Evolutionary conservation across 2,888 invertebrate species (phyloP), one percentile per base, ranked within the genome.

Genomic region (Heliothis peltigera): DNA sequence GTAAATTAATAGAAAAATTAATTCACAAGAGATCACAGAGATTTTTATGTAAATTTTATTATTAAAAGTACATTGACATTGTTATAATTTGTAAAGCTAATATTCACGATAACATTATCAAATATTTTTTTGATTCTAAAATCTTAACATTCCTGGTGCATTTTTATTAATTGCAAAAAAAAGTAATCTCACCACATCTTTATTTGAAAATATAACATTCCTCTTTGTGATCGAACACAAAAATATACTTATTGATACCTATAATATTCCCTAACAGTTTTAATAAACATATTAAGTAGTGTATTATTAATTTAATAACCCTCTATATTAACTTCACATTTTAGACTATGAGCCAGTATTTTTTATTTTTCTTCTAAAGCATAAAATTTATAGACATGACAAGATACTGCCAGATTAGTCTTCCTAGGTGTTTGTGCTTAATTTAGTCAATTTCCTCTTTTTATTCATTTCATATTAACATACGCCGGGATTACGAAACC

Each of bases 401-500:
- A 54, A 43, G 17, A 48, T 60, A 73, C 73, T 69, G 80, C 82
- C 82, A 73, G 32, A 61, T 62, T 56, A 62, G 65, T 74, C 73
- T 79, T 81, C 67, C 73, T 79, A 67, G 32, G 42, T 68, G 35
- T 65, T 62, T 59, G 42, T 75, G 54, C 53, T 64, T 69, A 58
- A 57, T 71, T 75, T 65, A 64, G 52, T 60, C 46, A 46, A 43
- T 62, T 48, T 51, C 2, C 25, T 49, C 35, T 49, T 52, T 64
- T 53, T 12, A 56, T 57, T 47, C 55, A 21, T 55, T 61, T 53
- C 7, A 21, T 47, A 63, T 59, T 61, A 70, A 46, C 46, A 63
- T 64, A 77, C 49, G 51, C 39, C 39, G 39, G n/a, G 15, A 32
- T 39, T 39, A 39, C 4, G n/a, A n/a, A 15, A 2, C 39, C n/a